Conservation (phyloP, 2,888 invertebrate genomes). For the Drosophila yooni region DNA sequence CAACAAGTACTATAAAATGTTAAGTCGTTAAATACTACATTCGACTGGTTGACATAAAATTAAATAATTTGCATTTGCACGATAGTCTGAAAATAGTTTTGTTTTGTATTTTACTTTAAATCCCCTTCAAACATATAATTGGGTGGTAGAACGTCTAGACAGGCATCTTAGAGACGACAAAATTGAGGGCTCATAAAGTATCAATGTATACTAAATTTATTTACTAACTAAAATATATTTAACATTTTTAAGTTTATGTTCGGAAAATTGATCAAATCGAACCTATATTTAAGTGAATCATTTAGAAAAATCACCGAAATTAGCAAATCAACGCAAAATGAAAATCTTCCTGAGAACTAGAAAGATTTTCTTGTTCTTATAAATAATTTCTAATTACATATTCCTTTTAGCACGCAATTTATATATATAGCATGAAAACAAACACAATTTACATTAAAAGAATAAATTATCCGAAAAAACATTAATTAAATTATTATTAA, state of each 20-base stretch:
- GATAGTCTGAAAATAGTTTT: not conserved
- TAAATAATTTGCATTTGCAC: slow-evolving; percentile 9
- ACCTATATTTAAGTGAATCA: too few relatives aligned
- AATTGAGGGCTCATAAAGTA: not conserved
- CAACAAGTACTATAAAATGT: not conserved
- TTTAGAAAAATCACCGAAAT: not conserved
- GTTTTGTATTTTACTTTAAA: slow-evolving; percentile 6
- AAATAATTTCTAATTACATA: not conserved
- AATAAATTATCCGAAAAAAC: not conserved
- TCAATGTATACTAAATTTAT: not conserved
- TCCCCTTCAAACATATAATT: not conserved
- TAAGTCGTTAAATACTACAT: slow-evolving; percentile 1
- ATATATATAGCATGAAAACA: not conserved
- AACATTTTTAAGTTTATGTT: too few relatives aligned
- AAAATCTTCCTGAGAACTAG: not conserved
- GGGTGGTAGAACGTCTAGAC: not conserved
- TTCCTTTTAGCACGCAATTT: not conserved
- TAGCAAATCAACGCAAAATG: not conserved
- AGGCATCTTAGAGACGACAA: not conserved
- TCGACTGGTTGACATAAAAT: not conserved
- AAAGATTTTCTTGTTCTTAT: not conserved
- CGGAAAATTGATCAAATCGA: rapidly evolving
- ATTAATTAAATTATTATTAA: not conserved
- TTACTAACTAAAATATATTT: not conserved
- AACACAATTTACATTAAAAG: not conserved